A percentile compares a stretch with the other conserved stretches of the same genome.
These are phyloP conservation scores for Callaeas wilsoni DNA, from an alignment of 2,113 vertebrate genomes.

Conservation along the genomic window DNA sequence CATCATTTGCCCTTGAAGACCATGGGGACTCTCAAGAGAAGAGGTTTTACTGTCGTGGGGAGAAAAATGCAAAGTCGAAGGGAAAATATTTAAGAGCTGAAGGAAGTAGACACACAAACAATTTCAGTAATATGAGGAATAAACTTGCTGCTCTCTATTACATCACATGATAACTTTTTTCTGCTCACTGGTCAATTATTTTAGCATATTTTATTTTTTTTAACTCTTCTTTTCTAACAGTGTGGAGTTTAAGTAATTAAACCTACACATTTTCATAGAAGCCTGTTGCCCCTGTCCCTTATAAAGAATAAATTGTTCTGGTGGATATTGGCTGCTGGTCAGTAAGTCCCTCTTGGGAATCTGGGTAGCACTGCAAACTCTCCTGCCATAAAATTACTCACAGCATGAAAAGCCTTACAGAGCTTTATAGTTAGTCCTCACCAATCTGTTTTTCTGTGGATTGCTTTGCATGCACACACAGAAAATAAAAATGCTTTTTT, in stretches of 20 bases:
- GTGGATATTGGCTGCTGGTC: background rate
- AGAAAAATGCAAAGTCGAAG: background rate
- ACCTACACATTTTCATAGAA: background rate
- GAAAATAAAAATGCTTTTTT: accelerated
- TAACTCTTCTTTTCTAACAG: background rate
- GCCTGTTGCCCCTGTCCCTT: background rate
- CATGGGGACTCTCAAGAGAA: background rate
- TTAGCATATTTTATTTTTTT: background rate
- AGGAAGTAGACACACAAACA: background rate
- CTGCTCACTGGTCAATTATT: background rate
- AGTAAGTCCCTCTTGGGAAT: background rate
- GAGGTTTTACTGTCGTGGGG: background rate
- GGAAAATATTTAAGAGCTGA: background rate
- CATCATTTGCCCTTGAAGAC: background rate
- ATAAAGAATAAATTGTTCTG: background rate
- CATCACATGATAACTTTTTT: background rate
- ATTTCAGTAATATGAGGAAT: background rate
- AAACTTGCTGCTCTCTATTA: background rate
- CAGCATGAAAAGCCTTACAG: background rate
- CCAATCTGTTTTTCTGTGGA: background rate
- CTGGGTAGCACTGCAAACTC: background rate
- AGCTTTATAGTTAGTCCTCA: background rate
- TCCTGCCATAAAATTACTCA: background rate
- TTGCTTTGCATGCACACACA: background rate
- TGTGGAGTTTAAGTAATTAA: conserved; percentile 9